Conservation (phyloP, 1,140 invertebrate genomes). For the Conus ventricosus region DNA sequence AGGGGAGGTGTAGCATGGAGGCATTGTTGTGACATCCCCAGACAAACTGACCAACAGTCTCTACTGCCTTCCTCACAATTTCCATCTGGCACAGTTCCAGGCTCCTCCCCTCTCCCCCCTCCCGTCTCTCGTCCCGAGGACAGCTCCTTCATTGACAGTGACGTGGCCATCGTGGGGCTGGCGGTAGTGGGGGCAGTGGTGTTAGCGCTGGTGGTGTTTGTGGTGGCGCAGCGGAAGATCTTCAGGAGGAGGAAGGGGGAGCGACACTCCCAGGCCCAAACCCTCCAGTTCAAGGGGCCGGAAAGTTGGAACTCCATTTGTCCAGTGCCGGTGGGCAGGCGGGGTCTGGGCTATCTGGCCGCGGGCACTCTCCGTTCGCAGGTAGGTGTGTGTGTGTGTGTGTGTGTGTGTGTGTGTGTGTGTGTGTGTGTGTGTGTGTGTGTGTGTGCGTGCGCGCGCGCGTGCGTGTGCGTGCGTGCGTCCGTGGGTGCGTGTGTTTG, state of each 20-base stretch:
- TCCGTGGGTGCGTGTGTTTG: neutral
- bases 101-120: neutral
- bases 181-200: conserved; percentile 59
- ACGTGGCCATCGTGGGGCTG: conserved; percentile 64
- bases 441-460: neutral
- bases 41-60: neutral
- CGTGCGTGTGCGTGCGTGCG: neutral
- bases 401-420: neutral
- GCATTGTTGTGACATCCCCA: neutral
- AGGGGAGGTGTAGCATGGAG: no score
- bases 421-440: neutral
- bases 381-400: conserved; percentile 1
- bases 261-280: conserved; percentile 52
- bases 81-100: neutral
- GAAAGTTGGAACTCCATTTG: conserved; percentile 46
- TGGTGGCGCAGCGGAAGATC: conserved; percentile 60
- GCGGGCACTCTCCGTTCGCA: conserved; percentile 60
- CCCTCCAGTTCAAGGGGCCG: conserved; percentile 49
- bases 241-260: conserved; percentile 48
- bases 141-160: conserved; percentile 58
- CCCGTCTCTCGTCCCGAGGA: conserved; percentile 35
- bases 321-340: conserved; percentile 55
- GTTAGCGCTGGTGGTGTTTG: conserved; percentile 54
- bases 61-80: neutral
- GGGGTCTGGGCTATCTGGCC: neutral